Evolutionary conservation across 2,113 vertebrate genomes (phyloP).

Genomic region (Elanus axillaris): DNA sequence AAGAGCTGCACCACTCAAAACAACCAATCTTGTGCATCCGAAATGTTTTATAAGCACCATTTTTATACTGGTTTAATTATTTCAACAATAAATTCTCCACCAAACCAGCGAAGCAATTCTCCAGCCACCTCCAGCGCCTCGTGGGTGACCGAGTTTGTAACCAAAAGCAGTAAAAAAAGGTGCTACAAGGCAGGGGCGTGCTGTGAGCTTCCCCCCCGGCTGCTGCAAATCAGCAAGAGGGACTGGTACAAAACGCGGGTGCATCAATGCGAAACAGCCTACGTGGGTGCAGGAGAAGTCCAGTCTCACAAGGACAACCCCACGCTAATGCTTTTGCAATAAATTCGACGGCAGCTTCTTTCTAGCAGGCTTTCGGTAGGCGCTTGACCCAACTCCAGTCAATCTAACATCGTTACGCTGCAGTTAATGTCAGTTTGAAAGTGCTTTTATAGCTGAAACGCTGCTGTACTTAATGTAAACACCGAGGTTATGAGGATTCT

Average conservation of each 20-base stretch:
- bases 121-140: background rate
- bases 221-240: background rate
- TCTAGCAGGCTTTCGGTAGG: background rate
- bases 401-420: background rate
- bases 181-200: too few relatives aligned
- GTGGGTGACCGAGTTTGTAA: background rate
- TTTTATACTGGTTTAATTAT: background rate
- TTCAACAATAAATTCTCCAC: background rate
- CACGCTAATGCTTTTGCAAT: background rate
- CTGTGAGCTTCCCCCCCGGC: background rate
- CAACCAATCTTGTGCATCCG: rapidly evolving
- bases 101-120: background rate
- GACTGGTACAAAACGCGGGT: rapidly evolving
- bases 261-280: rapidly evolving
- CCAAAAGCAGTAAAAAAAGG: too few relatives aligned
- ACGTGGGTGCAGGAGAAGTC: background rate
- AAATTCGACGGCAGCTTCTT: background rate
- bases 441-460: background rate
- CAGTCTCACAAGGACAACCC: background rate
- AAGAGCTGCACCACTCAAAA: background rate
- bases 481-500: background rate
- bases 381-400: background rate
- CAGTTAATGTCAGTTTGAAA: background rate
- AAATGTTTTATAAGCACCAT: background rate
- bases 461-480: background rate